Evolutionary conservation across 2,797 vertebrate species (phyloP).

Genomic region (Semotilus atromaculatus): DNA sequence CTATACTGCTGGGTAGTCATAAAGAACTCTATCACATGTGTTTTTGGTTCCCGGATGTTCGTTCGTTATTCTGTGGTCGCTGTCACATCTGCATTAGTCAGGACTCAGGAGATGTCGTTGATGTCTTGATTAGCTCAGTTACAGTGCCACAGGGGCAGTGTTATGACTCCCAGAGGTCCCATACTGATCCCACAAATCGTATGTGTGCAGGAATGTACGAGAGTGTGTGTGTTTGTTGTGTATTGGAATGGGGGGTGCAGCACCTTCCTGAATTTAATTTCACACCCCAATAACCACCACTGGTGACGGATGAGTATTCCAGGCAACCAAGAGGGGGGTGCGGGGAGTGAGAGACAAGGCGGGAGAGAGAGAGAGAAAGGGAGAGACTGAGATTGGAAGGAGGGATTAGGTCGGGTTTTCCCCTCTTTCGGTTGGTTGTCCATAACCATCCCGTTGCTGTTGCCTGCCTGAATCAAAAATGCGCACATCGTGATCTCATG

Average conservation of each 20-base stretch:
- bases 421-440: constrained; percentile 69
- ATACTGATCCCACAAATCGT: constrained; percentile 66
- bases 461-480: constrained; percentile 60
- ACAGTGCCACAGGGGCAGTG: constrained; percentile 63
- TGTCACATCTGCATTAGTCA: constrained; percentile 53
- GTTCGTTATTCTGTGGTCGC: constrained; percentile 26
- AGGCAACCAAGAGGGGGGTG: constrained; percentile 65
- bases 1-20: constrained; percentile 5
- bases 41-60: not conserved
- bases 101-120: constrained; percentile 52
- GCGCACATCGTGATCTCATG: constrained; percentile 35
- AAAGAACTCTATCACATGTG: not conserved
- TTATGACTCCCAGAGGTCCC: constrained; percentile 73
- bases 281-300: constrained; percentile 80
- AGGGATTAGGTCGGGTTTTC: constrained; percentile 59
- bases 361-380: constrained; percentile 37
- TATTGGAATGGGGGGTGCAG: constrained; percentile 30
- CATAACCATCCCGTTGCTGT: constrained; percentile 63
- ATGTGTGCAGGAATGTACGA: constrained; percentile 34
- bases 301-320: constrained; percentile 86
- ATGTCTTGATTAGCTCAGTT: constrained; percentile 82
- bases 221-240: constrained; percentile 39
- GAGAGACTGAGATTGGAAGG: constrained; percentile 49
- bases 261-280: constrained; percentile 86
- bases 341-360: constrained; percentile 26